A percentile compares a stretch with the other conserved stretches of the same genome.
Evolutionary conservation across 2,888 invertebrate species (phyloP).

Genomic region (Drosophila paramelanica): DNA sequence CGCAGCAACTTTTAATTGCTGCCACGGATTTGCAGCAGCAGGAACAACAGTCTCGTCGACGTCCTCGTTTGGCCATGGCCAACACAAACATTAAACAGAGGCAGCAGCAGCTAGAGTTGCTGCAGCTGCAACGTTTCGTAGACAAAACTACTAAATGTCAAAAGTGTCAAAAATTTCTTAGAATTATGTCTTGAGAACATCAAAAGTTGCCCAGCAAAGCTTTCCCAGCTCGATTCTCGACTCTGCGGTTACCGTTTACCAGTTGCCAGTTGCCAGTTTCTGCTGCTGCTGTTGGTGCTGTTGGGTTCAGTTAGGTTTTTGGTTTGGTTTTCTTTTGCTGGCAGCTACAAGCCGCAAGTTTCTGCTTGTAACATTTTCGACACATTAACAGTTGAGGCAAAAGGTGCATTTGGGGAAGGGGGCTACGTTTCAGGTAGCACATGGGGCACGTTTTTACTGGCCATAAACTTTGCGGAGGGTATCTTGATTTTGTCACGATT

Average conservation of each 20-base stretch:
- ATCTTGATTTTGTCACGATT: not conserved
- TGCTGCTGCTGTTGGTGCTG: slow-evolving; percentile 12
- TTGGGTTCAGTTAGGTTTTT: slow-evolving; percentile 13
- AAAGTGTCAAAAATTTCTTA: slow-evolving; percentile 78
- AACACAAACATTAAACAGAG: slow-evolving; percentile 47
- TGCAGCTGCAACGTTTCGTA: slow-evolving; percentile 20
- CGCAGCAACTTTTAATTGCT: slow-evolving; percentile 72
- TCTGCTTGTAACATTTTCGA: slow-evolving; percentile 72
- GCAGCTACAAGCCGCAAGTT: slow-evolving; percentile 67
- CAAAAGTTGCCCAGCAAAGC: slow-evolving; percentile 65
- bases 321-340: slow-evolving; percentile 24
- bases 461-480: not conserved
- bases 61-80: slow-evolving; percentile 24
- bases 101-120: slow-evolving; percentile 1
- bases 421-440: slow-evolving; percentile 36
- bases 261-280: slow-evolving; percentile 17
- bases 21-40: slow-evolving; percentile 57
- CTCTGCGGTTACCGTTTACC: slow-evolving; percentile 42
- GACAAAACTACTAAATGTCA: slow-evolving; percentile 81
- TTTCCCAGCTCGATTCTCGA: slow-evolving; percentile 16
- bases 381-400: slow-evolving; percentile 55
- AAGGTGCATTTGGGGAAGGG: not conserved
- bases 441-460: slow-evolving; percentile 31
- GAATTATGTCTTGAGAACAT: slow-evolving; percentile 79
- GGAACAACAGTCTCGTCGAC: not conserved